Conservation (phyloP, 2,888 invertebrate genomes). For the Hydrotaea cyrtoneurina region DNA sequence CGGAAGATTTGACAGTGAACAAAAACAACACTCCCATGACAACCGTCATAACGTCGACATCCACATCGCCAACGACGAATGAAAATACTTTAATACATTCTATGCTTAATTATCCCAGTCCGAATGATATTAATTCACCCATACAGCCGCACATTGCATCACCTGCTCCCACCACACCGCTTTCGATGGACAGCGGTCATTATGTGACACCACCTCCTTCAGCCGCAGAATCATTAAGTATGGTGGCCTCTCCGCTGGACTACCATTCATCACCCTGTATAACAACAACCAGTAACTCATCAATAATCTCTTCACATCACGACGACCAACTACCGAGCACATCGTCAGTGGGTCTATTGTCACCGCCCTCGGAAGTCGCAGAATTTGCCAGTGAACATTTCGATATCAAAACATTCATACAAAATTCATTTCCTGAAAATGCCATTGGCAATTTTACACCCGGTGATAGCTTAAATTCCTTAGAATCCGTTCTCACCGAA, state of each 20-base stretch:
- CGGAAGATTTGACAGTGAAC: conserved; percentile 6
- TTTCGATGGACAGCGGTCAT: conserved; percentile 22
- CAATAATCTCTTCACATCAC: conserved; percentile 14
- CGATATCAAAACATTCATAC: conserved; percentile 73
- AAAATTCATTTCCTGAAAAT: conserved; percentile 70
- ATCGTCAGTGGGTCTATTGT: conserved; percentile 68
- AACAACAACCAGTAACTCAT: conserved; percentile 27
- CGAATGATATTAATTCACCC: conserved; percentile 41
- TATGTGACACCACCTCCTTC: conserved; percentile 51
- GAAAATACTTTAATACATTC: conserved; percentile 73
- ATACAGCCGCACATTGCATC: conserved; percentile 18
- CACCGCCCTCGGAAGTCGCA: conserved; percentile 57
- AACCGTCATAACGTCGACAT: not conserved
- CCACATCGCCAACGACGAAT: conserved; percentile 50
- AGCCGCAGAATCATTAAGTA: conserved; percentile 41
- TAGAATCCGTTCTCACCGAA: conserved; percentile 91
- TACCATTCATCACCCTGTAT: conserved; percentile 39
- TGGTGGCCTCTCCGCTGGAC: conserved; percentile 43
- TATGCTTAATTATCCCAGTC: conserved; percentile 72
- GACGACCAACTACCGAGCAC: conserved; percentile 71
- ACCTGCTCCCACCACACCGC: conserved; percentile 32
- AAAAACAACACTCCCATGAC: not conserved
- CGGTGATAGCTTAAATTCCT: conserved; percentile 82
- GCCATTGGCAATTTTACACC: conserved; percentile 67
- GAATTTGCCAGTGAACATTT: conserved; percentile 70